Evolutionary conservation across 2,888 invertebrate species (phyloP), one percentile per base, ranked within the genome.

Genomic region (Drymonia ruficornis): DNA sequence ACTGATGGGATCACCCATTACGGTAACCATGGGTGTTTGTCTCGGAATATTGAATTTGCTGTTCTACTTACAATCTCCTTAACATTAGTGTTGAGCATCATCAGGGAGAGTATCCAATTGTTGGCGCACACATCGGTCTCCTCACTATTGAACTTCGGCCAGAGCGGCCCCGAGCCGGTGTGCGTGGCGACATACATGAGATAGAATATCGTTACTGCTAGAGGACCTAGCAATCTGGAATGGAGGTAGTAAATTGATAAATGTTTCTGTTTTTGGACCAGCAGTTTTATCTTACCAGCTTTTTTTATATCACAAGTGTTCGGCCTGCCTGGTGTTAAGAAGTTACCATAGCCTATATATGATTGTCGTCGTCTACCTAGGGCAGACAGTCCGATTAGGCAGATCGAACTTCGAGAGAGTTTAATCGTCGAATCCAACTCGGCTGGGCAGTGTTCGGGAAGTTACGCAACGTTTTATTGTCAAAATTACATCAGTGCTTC

Each of bases 11-110:
- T n/a, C n/a, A n/a, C n/a, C n/a, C n/a, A n/a, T n/a, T n/a, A 23
- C 23, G 23, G 23, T n/a, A n/a, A n/a, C n/a, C 11, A 7, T n/a
- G n/a, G n/a, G 1, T n/a, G 6, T 23, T 23, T 7, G 7, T 38
- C n/a, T 15, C 1, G 8, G 4, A 38, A n/a, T 38, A 11, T 38
- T n/a, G 38, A 38, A 38, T 4, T 15, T n/a, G 1, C 13, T n/a
- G n/a, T n/a, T 16, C 23, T 23, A 63, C 63, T 64, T 11, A 64
- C 67, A 16, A 52, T 0, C 38, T 38, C 18, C 34, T 65, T 62
- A 0, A 69, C 3, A 49, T 79, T 68, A 23, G 65, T 74, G 18
- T 67, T 73, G 0, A 76, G 46, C 82, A 83, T 80, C 4, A 83
- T 55, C 0, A 81, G 28, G 19, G 62, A 76, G 0, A 59, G 51